Evolutionary conservation across 2,888 invertebrate species (phyloP).

Genomic region (Stictocephala bisonia): DNA sequence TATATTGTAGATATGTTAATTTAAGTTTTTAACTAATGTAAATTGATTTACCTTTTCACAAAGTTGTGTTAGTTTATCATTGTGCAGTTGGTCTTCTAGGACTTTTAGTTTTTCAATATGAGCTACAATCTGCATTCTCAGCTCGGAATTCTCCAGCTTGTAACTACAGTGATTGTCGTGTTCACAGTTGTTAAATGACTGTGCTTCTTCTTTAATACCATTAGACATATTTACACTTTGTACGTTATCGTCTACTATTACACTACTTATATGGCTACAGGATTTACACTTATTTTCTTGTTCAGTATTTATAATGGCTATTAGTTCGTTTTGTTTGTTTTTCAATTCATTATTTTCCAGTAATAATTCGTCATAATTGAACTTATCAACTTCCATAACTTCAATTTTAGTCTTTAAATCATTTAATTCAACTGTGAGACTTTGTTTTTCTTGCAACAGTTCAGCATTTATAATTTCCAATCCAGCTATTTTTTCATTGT

Average conservation of each 20-base stretch:
- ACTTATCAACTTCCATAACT: background rate
- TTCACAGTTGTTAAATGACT: background rate
- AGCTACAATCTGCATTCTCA: conserved; percentile 8
- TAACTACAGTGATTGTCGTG: background rate
- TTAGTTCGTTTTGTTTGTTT: conserved; percentile 22
- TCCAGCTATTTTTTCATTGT: conserved; percentile 3
- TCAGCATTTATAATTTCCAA: conserved; percentile 49
- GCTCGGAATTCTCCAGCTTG: background rate
- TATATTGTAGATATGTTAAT: no score
- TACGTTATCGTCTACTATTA: background rate
- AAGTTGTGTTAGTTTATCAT: no score
- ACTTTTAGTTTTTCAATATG: conserved; percentile 8
- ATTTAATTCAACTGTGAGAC: background rate
- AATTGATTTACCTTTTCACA: no score
- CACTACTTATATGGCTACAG: background rate
- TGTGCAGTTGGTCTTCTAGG: background rate
- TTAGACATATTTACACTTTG: background rate
- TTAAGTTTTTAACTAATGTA: no score
- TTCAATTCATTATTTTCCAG: background rate
- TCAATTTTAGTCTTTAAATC: background rate
- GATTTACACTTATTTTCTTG: background rate
- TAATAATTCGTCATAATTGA: background rate
- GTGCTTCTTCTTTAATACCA: background rate
- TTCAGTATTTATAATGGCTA: background rate
- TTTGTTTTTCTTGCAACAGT: conserved; percentile 1